A percentile compares a stretch with the other conserved stretches of the same genome.
These are phyloP conservation scores for Noctilio leporinus DNA, from an alignment of 2,113 vertebrate species.

Conservation along the genomic window DNA sequence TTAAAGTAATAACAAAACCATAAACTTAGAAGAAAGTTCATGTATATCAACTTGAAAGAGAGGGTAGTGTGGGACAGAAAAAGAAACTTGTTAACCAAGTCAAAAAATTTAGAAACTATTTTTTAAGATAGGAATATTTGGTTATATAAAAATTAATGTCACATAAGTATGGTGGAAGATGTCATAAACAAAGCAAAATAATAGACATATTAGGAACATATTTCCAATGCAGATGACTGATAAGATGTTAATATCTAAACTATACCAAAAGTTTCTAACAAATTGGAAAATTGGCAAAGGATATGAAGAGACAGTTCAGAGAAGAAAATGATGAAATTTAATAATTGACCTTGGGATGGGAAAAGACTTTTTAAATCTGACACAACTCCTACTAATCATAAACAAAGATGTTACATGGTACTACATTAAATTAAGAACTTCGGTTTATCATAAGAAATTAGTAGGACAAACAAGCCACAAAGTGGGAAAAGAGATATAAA, in stretches of 20 bases:
- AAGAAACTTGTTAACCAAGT: not conserved
- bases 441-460: not conserved
- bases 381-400: not conserved
- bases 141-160: not conserved
- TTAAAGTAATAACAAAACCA: not conserved
- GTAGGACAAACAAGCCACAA: not conserved
- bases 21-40: not conserved
- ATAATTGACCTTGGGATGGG: not conserved
- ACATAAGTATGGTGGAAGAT: not conserved
- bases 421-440: not conserved
- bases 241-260: not conserved
- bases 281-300: not conserved
- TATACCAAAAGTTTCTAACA: not conserved
- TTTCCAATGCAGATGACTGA: not conserved
- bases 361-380: not conserved
- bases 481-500: conserved; percentile 1
- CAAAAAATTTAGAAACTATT: not conserved
- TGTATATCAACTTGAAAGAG: not conserved
- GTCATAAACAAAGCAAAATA: not conserved
- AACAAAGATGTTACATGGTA: not conserved
- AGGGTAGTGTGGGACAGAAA: not conserved
- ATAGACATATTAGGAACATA: not conserved
- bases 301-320: not conserved
- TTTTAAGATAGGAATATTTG: not conserved
- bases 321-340: not conserved